These are phyloP conservation scores for Smutsia gigantea DNA, from an alignment of 2,797 vertebrate species.

Conservation along the genomic window DNA sequence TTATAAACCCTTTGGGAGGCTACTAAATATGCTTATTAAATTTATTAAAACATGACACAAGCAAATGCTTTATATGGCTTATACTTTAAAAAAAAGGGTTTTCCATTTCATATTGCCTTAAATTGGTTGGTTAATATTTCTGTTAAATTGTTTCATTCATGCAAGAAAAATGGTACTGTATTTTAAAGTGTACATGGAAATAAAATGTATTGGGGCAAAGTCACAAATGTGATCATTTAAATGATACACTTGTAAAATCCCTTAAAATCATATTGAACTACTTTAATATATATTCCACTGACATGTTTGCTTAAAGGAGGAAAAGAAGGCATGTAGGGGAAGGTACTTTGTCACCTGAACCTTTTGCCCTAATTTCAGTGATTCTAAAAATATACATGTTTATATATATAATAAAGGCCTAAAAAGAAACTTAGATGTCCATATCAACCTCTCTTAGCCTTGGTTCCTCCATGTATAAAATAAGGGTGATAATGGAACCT, in stretches of 20 bases:
- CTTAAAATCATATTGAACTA: background rate
- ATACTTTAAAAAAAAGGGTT: background rate
- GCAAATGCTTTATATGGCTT: background rate
- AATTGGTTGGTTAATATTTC: background rate
- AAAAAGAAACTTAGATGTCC: background rate
- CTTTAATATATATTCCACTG: background rate
- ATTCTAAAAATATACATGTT: background rate
- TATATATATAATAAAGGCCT: background rate
- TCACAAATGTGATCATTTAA: background rate
- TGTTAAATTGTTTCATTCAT: background rate
- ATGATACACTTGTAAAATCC: background rate
- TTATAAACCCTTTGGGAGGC: background rate
- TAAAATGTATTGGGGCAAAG: background rate
- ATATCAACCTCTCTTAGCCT: background rate
- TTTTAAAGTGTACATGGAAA: background rate
- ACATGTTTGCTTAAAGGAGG: background rate
- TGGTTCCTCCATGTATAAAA: background rate
- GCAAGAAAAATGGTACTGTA: background rate
- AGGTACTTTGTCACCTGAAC: background rate
- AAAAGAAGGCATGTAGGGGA: background rate
- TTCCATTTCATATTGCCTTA: no score
- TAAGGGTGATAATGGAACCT: background rate
- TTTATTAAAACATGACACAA: background rate
- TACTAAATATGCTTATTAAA: background rate
- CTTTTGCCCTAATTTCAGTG: background rate